These are phyloP conservation scores for Drosophila asahinai DNA, from an alignment of 1,140 invertebrate species.

Conservation along the genomic window DNA sequence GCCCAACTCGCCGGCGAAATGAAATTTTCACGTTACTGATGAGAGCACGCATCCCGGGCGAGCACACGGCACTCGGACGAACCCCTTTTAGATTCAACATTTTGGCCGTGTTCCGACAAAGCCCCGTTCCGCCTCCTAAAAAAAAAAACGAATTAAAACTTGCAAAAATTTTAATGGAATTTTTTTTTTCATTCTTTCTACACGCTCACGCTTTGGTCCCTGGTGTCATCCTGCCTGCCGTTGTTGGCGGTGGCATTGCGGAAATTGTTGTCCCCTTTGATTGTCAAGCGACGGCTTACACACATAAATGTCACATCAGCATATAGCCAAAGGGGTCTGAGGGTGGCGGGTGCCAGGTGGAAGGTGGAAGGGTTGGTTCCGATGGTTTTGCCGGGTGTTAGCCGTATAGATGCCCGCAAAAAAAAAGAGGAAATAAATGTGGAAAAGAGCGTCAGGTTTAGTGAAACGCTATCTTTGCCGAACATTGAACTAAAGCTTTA, in stretches of 20 bases:
- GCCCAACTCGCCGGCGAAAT: conserved; percentile 59
- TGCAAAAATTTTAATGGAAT: conserved; percentile 82
- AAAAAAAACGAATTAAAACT: conserved; percentile 75
- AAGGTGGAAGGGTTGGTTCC: neutral
- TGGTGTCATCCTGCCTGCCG: conserved; percentile 48
- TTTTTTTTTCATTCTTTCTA: conserved; percentile 53
- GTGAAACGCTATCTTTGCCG: conserved; percentile 25
- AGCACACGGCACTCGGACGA: conserved; percentile 36
- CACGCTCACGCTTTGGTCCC: conserved; percentile 24
- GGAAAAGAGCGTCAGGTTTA: conserved; percentile 41
- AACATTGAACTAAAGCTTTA: conserved; percentile 26
- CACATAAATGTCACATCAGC: conserved; percentile 72
- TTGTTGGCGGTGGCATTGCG: conserved; percentile 61
- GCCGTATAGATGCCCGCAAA: conserved; percentile 34
- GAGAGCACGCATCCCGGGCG: conserved; percentile 60
- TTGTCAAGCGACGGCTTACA: conserved; percentile 79
- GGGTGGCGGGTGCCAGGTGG: conserved; percentile 4
- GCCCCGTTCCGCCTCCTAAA: conserved; percentile 2
- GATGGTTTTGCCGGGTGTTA: conserved; percentile 31
- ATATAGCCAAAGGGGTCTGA: conserved; percentile 26
- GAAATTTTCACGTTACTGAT: conserved; percentile 76
- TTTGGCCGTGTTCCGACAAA: conserved; percentile 44
- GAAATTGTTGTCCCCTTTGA: conserved; percentile 79
- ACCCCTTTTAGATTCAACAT: conserved; percentile 70
- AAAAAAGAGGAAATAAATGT: conserved; percentile 29